Base-by-base conservation (phyloP, 2,888 invertebrate species). In the Arrhopalites spinosus region DNA sequence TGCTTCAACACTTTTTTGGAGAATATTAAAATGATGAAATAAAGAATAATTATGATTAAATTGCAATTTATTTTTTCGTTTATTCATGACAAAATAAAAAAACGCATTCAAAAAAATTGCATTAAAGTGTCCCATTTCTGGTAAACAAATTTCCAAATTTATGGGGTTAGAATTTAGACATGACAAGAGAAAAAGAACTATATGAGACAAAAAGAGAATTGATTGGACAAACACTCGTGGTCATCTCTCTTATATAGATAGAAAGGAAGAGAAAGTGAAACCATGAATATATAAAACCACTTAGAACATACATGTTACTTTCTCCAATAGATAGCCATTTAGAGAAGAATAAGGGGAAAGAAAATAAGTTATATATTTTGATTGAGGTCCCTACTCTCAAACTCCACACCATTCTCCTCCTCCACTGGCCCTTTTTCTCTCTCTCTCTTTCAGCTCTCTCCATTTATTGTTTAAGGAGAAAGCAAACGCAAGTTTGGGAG, bases 381-480 rank as follows among this genome's bases (percentile, higher is more conserved):
- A 50, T 50, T 50, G 50, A n/a, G 50, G 50, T 50, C 50, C n/a
- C n/a, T n/a, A 50, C 50, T n/a, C 17, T 13, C 43, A 29, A 30
- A 2, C 7, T 17, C n/a, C 30, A 20, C 20, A 36, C 27, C 11
- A 25, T 13, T 23, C 30, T 25, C 61, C n/a, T 25, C 29, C 7
- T 64, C 17, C 17, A 11, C 13, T 43, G n/a, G 7, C 66, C 29
- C 30, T 64, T 30, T 23, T 17, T 30, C 64, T 64, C 30, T 66
- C 17, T 64, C 29, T 43, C 30, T 63, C 27, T 63, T n/a, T 29
- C 30, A 1, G 11, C 29, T 1, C 29, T 29, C n/a, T 27, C 25
- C 69, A 43, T 45, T 71, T 71, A 71, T 77, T 72, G 74, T 75
- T 77, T 74, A 74, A 74, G 77, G 53, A 69, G 73, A 75, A 69